A percentile compares a stretch with the other conserved stretches of the same genome.
These are phyloP conservation scores for Mus minutoides DNA, from an alignment of 2,797 vertebrate genomes.

Conservation along the genomic window DNA sequence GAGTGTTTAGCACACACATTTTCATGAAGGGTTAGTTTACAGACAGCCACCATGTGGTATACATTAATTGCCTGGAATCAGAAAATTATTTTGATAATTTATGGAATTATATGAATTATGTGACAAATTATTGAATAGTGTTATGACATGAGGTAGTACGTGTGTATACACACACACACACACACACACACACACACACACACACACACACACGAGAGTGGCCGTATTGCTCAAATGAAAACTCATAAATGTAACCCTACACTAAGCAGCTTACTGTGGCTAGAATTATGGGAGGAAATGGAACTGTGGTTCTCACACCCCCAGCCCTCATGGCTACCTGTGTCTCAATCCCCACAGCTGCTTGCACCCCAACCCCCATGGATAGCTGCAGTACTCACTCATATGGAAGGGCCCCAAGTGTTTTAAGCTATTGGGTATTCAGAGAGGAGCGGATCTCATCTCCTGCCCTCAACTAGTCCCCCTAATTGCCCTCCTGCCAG, in stretches of 20 bases:
- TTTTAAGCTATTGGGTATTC: neutral
- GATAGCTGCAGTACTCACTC: neutral
- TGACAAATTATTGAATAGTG: neutral
- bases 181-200: too few relatives aligned
- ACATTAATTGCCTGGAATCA: neutral
- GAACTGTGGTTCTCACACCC: neutral
- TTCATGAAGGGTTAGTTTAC: neutral
- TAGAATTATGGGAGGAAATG: neutral
- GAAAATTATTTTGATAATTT: neutral
- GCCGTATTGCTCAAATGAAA: neutral
- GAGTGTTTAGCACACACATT: neutral
- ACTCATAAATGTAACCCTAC: neutral
- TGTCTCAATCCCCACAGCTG: neutral
- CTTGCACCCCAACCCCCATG: neutral
- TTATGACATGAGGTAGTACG: neutral
- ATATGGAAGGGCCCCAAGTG: neutral
- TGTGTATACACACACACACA: fast-evolving
- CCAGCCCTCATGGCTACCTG: neutral
- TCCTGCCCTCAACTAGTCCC: neutral
- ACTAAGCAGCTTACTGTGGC: neutral
- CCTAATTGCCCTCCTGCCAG: neutral
- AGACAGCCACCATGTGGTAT: fast-evolving
- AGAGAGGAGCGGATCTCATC: neutral
- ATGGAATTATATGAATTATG: neutral
- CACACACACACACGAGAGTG: neutral